Evolutionary conservation across 2,888 invertebrate species (phyloP), one percentile per base, ranked within the genome.

Genomic region (Hesperia comma): DNA sequence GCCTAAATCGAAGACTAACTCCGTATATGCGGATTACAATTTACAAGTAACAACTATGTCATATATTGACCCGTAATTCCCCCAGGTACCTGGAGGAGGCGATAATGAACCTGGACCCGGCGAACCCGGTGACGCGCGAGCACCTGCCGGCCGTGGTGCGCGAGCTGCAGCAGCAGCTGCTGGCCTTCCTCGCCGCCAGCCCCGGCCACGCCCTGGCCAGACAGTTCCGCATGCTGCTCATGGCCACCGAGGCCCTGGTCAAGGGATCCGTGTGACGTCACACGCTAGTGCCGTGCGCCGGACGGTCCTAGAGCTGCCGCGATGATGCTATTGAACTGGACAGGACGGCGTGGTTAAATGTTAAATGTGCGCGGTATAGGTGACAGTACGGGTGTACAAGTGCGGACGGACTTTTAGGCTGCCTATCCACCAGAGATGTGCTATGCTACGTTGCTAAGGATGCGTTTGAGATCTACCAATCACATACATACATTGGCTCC

Each of bases 41-140:
- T 26, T 5, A 26, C 26, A 26, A 26, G 41, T 41, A 2, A 14
- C 14, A 14, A 14, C 4, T 41, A 14, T 2, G 14, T 41, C 41
- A 14, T 14, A 8, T 14, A 1, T 8, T 1, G 1, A n/a, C 1
- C 4, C 10, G 41, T 56, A 40, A 6, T 0, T 37, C 33, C 41
- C 83, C n/a, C 87, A 98, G 98, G 79, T 98, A 97, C 92, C 92
- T 98, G 67, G 96, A 97, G 78, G 98, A 98, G 82, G 97, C 98
- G 0, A 94, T 98, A 68, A 94, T 97, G 87, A 96, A 96, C 81
- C 91, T 98, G 68, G 97, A 98, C 86, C 94, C 95, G 4, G 90
- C 90, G 12, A 95, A 97, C 88, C 95, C 96, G 0, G 95, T 97
- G 57, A 97, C 97, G 0, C 94, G 95, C 71, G 97, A 97, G 79